Conservation (phyloP, 2,888 invertebrate species). For the Dynastes grantii region DNA sequence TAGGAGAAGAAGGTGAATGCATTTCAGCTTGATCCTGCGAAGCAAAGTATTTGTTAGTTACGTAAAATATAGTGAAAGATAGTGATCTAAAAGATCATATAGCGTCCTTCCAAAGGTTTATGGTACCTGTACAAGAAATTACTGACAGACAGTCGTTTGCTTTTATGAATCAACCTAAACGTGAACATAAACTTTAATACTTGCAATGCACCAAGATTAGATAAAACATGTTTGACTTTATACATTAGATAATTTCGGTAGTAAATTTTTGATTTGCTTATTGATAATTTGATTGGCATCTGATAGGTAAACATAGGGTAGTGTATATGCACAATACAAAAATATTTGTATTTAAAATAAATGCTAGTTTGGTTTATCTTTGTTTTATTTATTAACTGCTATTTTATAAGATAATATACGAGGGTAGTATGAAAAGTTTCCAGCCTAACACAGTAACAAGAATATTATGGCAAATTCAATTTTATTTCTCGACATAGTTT, state of each 20-base stretch:
- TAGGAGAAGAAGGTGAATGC: slow-evolving; percentile 65
- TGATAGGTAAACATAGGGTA: slow-evolving; percentile 9
- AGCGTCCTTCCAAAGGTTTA: neutral
- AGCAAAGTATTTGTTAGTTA: slow-evolving; percentile 34
- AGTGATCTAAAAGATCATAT: slow-evolving; percentile 15
- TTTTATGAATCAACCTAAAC: slow-evolving; percentile 21
- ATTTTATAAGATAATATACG: too few relatives aligned
- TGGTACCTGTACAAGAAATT: slow-evolving; percentile 23
- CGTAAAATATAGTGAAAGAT: slow-evolving; percentile 23
- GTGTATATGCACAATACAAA: neutral
- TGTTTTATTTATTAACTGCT: too few relatives aligned
- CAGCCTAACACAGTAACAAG: too few relatives aligned
- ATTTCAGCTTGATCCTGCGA: slow-evolving; percentile 63
- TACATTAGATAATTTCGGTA: slow-evolving; percentile 34
- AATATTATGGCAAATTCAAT: too few relatives aligned
- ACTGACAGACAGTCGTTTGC: neutral
- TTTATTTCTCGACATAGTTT: too few relatives aligned
- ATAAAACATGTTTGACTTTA: slow-evolving; percentile 40
- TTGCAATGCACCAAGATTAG: slow-evolving; percentile 40
- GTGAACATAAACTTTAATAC: slow-evolving; percentile 18
- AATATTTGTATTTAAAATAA: neutral
- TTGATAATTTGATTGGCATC: slow-evolving; percentile 45
- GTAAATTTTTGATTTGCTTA: slow-evolving; percentile 43
- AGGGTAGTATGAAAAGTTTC: too few relatives aligned
- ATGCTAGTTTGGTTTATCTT: neutral